Evolutionary conservation across 2,113 vertebrate genomes (phyloP), one percentile per base, ranked within the genome.

Genomic region (Amphilophus citrinellus): DNA sequence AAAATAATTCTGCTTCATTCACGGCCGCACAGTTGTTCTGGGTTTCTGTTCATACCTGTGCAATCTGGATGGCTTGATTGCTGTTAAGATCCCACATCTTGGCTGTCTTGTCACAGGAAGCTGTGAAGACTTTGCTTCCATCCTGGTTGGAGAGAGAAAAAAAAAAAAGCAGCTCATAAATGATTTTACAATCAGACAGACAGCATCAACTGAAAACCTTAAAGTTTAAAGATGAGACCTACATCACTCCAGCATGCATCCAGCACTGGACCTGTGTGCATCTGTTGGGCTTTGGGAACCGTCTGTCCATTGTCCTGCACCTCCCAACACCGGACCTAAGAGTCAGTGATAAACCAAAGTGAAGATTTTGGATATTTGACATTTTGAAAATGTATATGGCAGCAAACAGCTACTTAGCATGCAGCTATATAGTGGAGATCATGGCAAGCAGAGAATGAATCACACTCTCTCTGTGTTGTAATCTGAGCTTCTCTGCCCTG

Each of bases 81-180:
- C 98, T 99, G 93, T 99, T 99, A 65, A 99, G 97, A 95, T 99
- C 99, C 99, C 99, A 99, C 98, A 99, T 99, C 95, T 99, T 99
- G 66, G 98, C 99, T 22, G 98, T 99, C 96, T 99, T 99, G 92
- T 99, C 99, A 94, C 98, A 99, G 0, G 99, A 99, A 17, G 98
- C 98, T 77, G 98, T 99, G 86, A 99, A 99, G 10, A 99, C 98
- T 96, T 99, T 99, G 94, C 97, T 99, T 47, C 98, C 98, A 88
- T 99, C 98, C 98, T 99, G 89, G 73, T 93, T 88, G 10, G 89
- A 5, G 77, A 77, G 1, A 24, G 83, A 76, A 90, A 6, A 81
- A 85, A 77, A 90, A 5, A 81, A 80, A 2, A 30, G 5, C 50
- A 89, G 32, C 87, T 61, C 79, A 89, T 50, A 84, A 30, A 79